Evolutionary conservation across 1,140 invertebrate genomes (phyloP).

Genomic region (Psix sp.): DNA sequence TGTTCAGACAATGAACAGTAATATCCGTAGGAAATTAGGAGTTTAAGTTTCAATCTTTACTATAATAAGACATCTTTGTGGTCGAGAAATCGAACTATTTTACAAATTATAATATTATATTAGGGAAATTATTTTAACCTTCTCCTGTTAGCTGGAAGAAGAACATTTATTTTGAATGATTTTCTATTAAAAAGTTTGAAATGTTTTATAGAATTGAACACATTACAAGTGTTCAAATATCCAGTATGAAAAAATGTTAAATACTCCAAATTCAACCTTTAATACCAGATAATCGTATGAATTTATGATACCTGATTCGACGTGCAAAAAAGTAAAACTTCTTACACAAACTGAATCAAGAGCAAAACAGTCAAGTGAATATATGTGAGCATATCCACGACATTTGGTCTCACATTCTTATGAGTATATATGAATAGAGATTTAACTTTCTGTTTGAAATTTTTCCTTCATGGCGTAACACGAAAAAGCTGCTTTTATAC

Average conservation of each 20-base stretch:
- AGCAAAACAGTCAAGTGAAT: constrained; percentile 37
- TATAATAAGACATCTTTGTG: constrained; percentile 22
- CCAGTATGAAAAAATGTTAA: too few relatives aligned
- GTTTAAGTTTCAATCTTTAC: constrained; percentile 21
- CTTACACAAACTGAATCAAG: constrained; percentile 40
- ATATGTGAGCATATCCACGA: constrained; percentile 28
- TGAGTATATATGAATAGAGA: constrained; percentile 25
- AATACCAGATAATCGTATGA: too few relatives aligned
- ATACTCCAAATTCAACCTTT: too few relatives aligned
- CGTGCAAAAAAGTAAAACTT: constrained; percentile 14
- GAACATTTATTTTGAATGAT: too few relatives aligned
- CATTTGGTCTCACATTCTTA: constrained; percentile 23
- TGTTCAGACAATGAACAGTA: constrained; percentile 36
- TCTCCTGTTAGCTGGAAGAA: too few relatives aligned
- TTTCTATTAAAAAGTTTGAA: too few relatives aligned
- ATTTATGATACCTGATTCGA: constrained; percentile 21
- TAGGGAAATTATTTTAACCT: too few relatives aligned
- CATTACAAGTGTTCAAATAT: too few relatives aligned
- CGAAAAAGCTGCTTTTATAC: constrained; percentile 47
- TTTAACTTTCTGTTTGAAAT: constrained; percentile 43
- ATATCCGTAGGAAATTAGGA: constrained; percentile 30
- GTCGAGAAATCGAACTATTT: constrained; percentile 14
- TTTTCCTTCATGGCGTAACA: constrained; percentile 23
- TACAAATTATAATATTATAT: too few relatives aligned
- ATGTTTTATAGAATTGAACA: too few relatives aligned